Evolutionary conservation across 2,888 invertebrate species (phyloP).

Genomic region (Agrotis puta): DNA sequence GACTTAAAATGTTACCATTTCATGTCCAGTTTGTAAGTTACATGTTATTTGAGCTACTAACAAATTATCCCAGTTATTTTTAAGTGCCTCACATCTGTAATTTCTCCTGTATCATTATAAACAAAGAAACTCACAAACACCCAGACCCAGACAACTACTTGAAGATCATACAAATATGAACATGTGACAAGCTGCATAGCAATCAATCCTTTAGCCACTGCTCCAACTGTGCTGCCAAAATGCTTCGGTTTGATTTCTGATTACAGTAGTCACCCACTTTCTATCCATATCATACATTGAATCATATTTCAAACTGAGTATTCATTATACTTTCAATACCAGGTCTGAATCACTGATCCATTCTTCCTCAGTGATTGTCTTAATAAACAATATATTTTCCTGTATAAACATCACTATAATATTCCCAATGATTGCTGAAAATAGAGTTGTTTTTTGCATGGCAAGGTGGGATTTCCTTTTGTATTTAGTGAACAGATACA

Average conservation of each 20-base stretch:
- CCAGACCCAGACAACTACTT: too few relatives aligned
- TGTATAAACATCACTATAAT: constrained; percentile 10
- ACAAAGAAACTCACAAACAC: too few relatives aligned
- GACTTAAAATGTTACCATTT: not conserved
- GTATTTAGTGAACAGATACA: not conserved
- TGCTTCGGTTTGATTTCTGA: not conserved
- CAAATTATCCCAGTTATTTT: too few relatives aligned
- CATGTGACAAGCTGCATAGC: too few relatives aligned
- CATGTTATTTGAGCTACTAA: not conserved
- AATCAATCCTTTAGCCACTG: too few relatives aligned
- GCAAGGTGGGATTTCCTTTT: not conserved
- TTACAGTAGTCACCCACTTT: not conserved
- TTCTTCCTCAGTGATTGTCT: constrained; percentile 35
- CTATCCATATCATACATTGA: not conserved
- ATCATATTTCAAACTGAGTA: constrained; percentile 17
- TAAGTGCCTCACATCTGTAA: too few relatives aligned
- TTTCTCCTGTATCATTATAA: too few relatives aligned
- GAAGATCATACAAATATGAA: too few relatives aligned
- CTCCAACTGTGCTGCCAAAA: too few relatives aligned
- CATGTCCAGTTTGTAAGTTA: not conserved
- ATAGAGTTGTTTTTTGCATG: constrained; percentile 21
- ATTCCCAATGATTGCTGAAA: constrained; percentile 21
- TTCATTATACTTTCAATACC: constrained; percentile 14
- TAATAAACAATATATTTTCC: constrained; percentile 40
- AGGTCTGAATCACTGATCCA: constrained; percentile 42